These are phyloP conservation scores for Steinernema scapterisci DNA, from an alignment of 2,888 invertebrate genomes.

Conservation along the genomic window DNA sequence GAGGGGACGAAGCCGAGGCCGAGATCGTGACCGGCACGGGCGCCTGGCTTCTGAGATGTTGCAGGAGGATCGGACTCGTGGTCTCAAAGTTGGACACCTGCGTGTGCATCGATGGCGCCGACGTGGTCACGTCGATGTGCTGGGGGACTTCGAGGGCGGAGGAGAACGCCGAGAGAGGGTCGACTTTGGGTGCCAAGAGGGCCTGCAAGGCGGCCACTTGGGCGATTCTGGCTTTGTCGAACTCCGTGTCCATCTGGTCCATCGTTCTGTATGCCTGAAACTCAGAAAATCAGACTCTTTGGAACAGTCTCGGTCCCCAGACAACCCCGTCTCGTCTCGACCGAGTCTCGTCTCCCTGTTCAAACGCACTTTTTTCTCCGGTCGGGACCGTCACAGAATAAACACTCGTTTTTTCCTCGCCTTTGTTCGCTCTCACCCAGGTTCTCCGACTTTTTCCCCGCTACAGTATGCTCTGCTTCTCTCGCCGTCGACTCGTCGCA, in stretches of 20 bases:
- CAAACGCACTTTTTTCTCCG: neutral
- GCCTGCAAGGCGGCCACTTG: slow-evolving; percentile 9
- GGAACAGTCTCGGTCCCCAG: neutral
- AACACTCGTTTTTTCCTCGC: slow-evolving; percentile 8
- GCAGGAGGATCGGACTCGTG: slow-evolving; percentile 43
- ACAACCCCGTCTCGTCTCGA: too few species aligned
- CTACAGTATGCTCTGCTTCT: neutral
- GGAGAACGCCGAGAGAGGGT: slow-evolving; percentile 20
- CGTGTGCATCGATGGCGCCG: slow-evolving; percentile 11
- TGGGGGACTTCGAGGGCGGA: slow-evolving; percentile 10
- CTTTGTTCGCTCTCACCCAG: slow-evolving; percentile 15
- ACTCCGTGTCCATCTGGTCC: slow-evolving; percentile 39
- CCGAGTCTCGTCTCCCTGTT: neutral
- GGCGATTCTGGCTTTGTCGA: slow-evolving; percentile 18
- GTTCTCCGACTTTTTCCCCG: slow-evolving; percentile 8
- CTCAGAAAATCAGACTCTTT: neutral
- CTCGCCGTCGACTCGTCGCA: neutral
- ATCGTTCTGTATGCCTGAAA: slow-evolving; percentile 41
- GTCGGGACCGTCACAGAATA: neutral
- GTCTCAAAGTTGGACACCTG: neutral
- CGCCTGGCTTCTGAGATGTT: slow-evolving; percentile 41
- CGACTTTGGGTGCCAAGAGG: neutral
- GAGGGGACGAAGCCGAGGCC: slow-evolving; percentile 35
- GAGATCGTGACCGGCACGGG: slow-evolving; percentile 40
- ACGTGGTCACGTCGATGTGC: neutral